Percentiles rank a stretch among this genome's conserved stretches.
phyloP scores from a whole-genome alignment of 2,113 vertebrate species.

The Rana temporaria region DNA sequence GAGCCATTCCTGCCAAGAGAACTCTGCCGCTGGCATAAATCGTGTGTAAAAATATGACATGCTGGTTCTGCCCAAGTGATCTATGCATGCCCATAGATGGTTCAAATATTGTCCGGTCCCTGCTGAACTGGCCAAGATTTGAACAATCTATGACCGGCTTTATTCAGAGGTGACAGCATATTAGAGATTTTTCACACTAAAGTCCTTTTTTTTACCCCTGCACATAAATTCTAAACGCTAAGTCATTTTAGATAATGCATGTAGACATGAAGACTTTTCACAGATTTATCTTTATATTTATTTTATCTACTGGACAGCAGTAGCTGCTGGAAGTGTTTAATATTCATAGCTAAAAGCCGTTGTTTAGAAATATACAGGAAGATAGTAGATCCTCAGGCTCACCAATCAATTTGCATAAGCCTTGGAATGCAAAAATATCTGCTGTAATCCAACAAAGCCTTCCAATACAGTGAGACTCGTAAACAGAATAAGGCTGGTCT shows the following conservation, averaged over 20 bases:
- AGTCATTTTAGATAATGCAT: neutral
- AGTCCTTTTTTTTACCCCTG: no score
- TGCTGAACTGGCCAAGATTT: no score
- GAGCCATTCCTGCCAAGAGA: no score
- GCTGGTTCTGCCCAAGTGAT: no score
- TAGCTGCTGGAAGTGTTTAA: slow-evolving; percentile 9
- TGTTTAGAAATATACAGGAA: slow-evolving; percentile 19
- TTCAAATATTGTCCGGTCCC: no score
- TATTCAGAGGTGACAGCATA: no score
- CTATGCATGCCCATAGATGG: no score
- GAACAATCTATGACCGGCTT: no score
- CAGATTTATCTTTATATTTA: neutral
- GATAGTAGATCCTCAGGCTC: slow-evolving; percentile 9
- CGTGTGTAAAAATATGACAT: no score
- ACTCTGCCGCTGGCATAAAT: no score
- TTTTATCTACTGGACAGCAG: neutral
- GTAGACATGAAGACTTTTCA: neutral
- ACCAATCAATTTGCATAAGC: slow-evolving; percentile 25
- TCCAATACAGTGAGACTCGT: neutral
- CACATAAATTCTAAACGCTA: neutral
- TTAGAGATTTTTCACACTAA: no score
- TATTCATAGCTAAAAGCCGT: slow-evolving; percentile 40
- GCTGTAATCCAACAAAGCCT: slow-evolving; percentile 17
- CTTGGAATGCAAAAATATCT: slow-evolving; percentile 12
- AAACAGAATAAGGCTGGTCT: neutral